Base-by-base conservation (phyloP, 2,113 vertebrate species). In the Melanostigma gelatinosum region DNA sequence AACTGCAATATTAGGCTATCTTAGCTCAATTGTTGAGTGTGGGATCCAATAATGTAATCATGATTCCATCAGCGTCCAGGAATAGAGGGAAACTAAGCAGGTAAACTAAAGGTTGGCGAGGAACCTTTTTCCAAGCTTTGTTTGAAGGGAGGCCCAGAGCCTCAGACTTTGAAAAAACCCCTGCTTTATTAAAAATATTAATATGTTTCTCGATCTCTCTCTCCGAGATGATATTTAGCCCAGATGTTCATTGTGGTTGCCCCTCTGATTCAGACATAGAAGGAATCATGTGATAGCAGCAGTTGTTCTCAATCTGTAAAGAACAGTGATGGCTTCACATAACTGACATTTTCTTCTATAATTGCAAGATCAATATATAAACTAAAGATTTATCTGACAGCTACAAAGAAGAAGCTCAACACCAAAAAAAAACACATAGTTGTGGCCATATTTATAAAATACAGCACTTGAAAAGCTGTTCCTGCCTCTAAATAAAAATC, bases 401-500 rank as follows among this genome's bases (percentile, higher is more conserved):
- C 38, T 18, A 29, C 27, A 34, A 13, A 16, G 34, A 55, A 36
- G 32, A 12, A 50, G 16, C 32, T 58, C 32, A 44, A 69, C 27
- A n/a, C 3, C 10, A 1, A 5, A 12, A 24, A n/a, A 55, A 55
- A n/a, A 55, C 12, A 27, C 4, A 13, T 15, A 57, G 50, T 29
- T 15, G 24, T 57, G 48, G 8, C 20, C 50, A 29, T 42, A 34
- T 13, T 48, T 50, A 63, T 70, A 1, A 63, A 36, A 71, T 80
- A 5, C 1, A 12, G 16, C 48, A n/a, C 42, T 36, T 73, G 12
- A 76, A 69, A 75, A 20, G 38, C 42, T 73, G 34, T 27, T 24
- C 40, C 52, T 68, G 29, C 71, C 15, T 65, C 29, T 46, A 44
- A 80, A 81, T 75, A 65, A 83, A 77, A n/a, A 72, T 58, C 60